Evolutionary conservation across 2,797 vertebrate genomes (phyloP).

Genomic region (Babyrousa celebensis): DNA sequence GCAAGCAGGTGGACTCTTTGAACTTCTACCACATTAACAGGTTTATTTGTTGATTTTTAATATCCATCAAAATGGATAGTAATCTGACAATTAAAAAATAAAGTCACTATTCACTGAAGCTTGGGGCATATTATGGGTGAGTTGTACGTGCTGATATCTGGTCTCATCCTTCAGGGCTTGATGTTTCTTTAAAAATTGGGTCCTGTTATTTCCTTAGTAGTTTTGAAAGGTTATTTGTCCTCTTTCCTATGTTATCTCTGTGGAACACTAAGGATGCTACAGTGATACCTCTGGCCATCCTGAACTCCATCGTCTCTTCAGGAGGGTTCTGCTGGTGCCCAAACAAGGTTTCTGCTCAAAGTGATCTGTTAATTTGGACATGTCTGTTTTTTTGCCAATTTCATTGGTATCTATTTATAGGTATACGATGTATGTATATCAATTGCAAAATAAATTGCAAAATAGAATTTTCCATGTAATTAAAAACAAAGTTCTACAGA

Average conservation of each 20-base stretch:
- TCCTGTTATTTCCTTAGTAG: slow-evolving; percentile 84
- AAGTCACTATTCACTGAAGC: slow-evolving; percentile 26
- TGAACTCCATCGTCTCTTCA: slow-evolving; percentile 51
- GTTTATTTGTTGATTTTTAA: slow-evolving; percentile 76
- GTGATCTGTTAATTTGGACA: slow-evolving; percentile 71
- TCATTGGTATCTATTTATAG: slow-evolving; percentile 83
- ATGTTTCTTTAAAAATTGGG: slow-evolving; percentile 84
- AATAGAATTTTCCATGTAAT: slow-evolving; percentile 84
- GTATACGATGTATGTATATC: slow-evolving; percentile 73
- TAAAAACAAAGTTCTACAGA: slow-evolving; percentile 74
- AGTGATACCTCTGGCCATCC: slow-evolving; percentile 80
- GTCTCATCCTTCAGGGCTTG: slow-evolving; percentile 76
- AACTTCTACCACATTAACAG: slow-evolving; percentile 2
- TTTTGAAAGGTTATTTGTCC: slow-evolving; percentile 85
- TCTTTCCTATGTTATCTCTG: slow-evolving; percentile 82
- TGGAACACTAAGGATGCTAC: slow-evolving; percentile 83
- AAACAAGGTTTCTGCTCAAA: slow-evolving; percentile 71
- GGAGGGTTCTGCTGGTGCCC: slow-evolving; percentile 29
- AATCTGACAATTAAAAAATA: slow-evolving; percentile 28
- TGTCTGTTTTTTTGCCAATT: slow-evolving; percentile 86
- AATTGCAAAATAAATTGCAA: too few species aligned
- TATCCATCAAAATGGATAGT: slow-evolving; percentile 53
- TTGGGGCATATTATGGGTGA: slow-evolving; percentile 76
- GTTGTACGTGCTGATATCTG: slow-evolving; percentile 76
- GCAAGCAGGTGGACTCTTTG: slow-evolving; percentile 66